Evolutionary conservation across 2,797 vertebrate species (phyloP).

Genomic region (Triplophysa bombifrons): DNA sequence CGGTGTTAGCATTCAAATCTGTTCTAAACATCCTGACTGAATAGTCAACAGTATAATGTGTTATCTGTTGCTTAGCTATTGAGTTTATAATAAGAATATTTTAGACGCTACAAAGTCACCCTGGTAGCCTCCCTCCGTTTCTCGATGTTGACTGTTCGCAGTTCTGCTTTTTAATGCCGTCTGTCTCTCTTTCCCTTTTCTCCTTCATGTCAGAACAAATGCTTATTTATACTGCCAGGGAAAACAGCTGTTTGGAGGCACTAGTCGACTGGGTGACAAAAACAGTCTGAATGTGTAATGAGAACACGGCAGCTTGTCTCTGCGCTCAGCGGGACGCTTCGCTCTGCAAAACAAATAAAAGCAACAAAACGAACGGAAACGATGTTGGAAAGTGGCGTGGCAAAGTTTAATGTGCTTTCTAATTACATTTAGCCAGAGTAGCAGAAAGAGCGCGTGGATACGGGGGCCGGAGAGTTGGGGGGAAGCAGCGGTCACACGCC

Average conservation of each 20-base stretch:
- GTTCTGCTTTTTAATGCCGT: constrained; percentile 34
- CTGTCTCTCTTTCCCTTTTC: constrained; percentile 42
- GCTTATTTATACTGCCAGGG: constrained; percentile 70
- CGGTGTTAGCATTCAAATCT: constrained; percentile 40
- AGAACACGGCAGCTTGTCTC: constrained; percentile 68
- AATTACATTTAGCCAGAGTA: constrained; percentile 57
- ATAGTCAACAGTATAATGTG: constrained; percentile 52
- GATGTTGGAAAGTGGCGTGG: constrained; percentile 50
- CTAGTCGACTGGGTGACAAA: constrained; percentile 61
- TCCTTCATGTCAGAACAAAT: constrained; percentile 64
- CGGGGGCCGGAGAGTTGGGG: constrained; percentile 4
- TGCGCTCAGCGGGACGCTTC: constrained; percentile 65
- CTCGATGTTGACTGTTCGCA: constrained; percentile 46
- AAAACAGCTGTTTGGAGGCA: constrained; percentile 75
- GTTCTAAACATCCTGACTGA: constrained; percentile 50
- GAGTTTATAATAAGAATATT: constrained; percentile 55
- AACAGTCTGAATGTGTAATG: constrained; percentile 75
- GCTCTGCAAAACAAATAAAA: constrained; percentile 69
- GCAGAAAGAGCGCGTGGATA: constrained; percentile 39
- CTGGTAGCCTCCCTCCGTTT: constrained; percentile 42
- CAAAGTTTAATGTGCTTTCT: constrained; percentile 59
- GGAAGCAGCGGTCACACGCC: constrained; percentile 22
- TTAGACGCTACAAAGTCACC: constrained; percentile 47
- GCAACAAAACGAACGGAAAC: constrained; percentile 65
- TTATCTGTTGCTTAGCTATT: constrained; percentile 51